A percentile compares a stretch with the other conserved stretches of the same genome.
These are phyloP conservation scores for Mythimna pallens DNA, from an alignment of 2,888 invertebrate species.

Conservation along the genomic window DNA sequence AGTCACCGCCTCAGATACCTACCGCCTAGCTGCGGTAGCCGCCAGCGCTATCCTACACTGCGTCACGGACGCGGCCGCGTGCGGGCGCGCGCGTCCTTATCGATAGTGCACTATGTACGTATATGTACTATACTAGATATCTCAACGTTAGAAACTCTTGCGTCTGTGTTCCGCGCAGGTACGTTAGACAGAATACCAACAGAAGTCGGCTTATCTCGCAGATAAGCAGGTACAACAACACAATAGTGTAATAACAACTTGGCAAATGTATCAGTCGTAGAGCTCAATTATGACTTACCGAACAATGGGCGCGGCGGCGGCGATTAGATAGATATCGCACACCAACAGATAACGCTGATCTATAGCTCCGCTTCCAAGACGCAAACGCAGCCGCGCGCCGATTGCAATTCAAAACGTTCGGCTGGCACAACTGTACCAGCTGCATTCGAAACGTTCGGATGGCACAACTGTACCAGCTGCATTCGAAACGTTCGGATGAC, in stretches of 20 bases:
- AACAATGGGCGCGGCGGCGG: constrained; percentile 10
- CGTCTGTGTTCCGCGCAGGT: not conserved
- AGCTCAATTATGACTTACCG: constrained; percentile 11
- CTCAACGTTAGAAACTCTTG: no score
- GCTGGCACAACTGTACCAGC: no score
- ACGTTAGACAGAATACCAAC: constrained; percentile 1
- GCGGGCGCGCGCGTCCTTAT: no score
- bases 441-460: no score
- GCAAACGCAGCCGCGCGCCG: no score
- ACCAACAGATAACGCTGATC: not conserved
- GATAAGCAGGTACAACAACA: constrained; percentile 21
- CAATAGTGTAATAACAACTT: constrained; percentile 32
- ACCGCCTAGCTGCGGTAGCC: not conserved
- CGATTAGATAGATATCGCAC: constrained; percentile 10
- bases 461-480: no score
- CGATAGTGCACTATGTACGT: no score
- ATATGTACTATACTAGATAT: not conserved
- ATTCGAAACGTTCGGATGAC: no score
- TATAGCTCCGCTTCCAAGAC: not conserved
- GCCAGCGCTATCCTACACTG: not conserved
- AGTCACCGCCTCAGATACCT: not conserved
- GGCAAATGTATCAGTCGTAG: constrained; percentile 14
- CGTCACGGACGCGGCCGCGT: not conserved
- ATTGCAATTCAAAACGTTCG: no score
- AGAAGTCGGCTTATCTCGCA: constrained; percentile 33